Evolutionary conservation across 1,140 invertebrate species (phyloP).

Genomic region (Zaprionus davidi): DNA sequence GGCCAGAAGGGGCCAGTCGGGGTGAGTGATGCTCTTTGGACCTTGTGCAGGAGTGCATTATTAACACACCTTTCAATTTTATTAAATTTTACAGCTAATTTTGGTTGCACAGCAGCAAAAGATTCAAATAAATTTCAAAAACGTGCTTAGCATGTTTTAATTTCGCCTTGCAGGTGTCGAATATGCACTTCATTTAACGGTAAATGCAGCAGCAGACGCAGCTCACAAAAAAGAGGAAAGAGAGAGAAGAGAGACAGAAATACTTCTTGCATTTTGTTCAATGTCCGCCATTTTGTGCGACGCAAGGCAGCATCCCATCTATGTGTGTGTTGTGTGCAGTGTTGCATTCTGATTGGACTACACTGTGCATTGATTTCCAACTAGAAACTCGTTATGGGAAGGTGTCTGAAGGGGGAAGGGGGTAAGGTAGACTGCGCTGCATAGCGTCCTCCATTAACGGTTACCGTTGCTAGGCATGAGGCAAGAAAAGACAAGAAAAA

Average conservation of each 20-base stretch:
- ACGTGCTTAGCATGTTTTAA: constrained; percentile 14
- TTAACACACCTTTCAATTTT: too few species aligned
- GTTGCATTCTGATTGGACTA: constrained; percentile 34
- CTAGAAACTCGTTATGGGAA: constrained; percentile 12
- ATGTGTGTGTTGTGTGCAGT: not conserved
- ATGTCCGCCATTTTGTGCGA: constrained; percentile 34
- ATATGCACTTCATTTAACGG: constrained; percentile 30
- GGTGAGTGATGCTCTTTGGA: too few species aligned
- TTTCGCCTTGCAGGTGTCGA: constrained; percentile 18
- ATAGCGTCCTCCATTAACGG: not conserved
- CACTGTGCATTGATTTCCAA: constrained; percentile 22
- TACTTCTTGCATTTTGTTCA: not conserved
- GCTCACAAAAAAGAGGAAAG: not conserved
- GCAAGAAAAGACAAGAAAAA: constrained; percentile 17
- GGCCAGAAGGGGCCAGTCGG: too few species aligned
- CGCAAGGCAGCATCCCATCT: constrained; percentile 33
- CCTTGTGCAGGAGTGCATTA: too few species aligned
- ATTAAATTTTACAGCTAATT: not conserved
- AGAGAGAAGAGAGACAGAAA: not conserved
- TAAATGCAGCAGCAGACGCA: constrained; percentile 17
- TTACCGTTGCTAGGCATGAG: constrained; percentile 1
- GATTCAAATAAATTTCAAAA: constrained; percentile 37
- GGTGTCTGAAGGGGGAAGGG: not conserved
- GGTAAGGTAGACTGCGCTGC: not conserved
- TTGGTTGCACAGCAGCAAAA: constrained; percentile 27